Evolutionary conservation across 2,113 vertebrate species (phyloP).

Genomic region (Equus przewalskii): DNA sequence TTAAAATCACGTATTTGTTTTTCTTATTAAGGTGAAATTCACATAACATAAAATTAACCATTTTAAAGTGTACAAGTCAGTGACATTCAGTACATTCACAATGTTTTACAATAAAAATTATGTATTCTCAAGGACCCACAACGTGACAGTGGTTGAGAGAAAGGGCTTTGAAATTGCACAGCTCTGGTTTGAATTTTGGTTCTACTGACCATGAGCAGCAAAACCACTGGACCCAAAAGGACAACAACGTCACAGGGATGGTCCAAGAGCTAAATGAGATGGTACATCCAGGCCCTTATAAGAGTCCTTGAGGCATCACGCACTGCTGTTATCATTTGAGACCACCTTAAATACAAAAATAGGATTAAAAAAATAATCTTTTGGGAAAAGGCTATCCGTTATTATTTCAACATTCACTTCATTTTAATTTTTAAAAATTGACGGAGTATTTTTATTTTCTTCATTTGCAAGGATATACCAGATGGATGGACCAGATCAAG

Average conservation of each 20-base stretch:
- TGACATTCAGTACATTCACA: background rate
- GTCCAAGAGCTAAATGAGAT: background rate
- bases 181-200: background rate
- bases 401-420: background rate
- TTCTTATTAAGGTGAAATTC: background rate
- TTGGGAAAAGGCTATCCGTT: background rate
- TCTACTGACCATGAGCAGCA: background rate
- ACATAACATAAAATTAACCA: background rate
- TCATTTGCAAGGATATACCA: background rate
- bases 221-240: background rate
- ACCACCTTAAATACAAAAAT: background rate
- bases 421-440: background rate
- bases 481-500: background rate
- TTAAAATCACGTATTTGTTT: background rate
- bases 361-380: background rate
- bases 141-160: background rate
- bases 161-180: background rate
- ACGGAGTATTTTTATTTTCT: background rate
- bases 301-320: background rate
- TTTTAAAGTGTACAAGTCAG: background rate
- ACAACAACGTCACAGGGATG: background rate
- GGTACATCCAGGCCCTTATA: background rate
- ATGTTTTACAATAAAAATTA: background rate
- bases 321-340: background rate
- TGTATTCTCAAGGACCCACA: background rate